These are phyloP conservation scores for Hydrophis major DNA, from an alignment of 2,797 vertebrate genomes.

Conservation along the genomic window DNA sequence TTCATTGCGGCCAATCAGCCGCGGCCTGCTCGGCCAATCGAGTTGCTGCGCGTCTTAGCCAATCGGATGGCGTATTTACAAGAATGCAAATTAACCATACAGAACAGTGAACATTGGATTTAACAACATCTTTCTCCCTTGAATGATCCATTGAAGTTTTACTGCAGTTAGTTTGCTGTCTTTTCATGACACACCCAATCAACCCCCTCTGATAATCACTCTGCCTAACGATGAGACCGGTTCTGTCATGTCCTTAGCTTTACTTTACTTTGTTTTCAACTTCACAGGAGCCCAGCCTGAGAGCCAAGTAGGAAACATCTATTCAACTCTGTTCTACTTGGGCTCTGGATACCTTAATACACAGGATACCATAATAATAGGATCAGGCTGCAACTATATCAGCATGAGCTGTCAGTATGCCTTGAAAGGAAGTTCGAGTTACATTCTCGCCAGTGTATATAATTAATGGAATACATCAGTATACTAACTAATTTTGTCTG, in stretches of 20 bases:
- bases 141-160: not conserved
- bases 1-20: too few relatives aligned
- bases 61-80: too few relatives aligned
- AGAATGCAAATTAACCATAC: too few relatives aligned
- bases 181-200: not conserved
- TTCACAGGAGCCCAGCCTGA: not conserved
- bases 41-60: too few relatives aligned
- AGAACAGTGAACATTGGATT: not conserved
- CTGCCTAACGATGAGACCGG: not conserved
- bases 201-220: not conserved
- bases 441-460: conserved; percentile 62
- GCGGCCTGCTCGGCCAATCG: too few relatives aligned
- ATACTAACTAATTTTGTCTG: conserved; percentile 60
- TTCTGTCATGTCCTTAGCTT: not conserved
- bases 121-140: not conserved
- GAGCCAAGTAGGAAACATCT: not conserved
- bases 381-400: conserved; percentile 49
- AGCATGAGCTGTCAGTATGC: conserved; percentile 51
- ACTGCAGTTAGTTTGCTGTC: not conserved
- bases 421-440: conserved; percentile 58
- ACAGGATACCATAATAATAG: not conserved
- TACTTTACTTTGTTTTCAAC: not conserved
- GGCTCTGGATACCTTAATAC: not conserved
- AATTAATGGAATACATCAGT: conserved; percentile 67
- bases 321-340: not conserved